Percentiles rank a stretch among this genome's conserved stretches.
These are phyloP conservation scores for Caretta caretta DNA, from an alignment of 2,113 vertebrate genomes.

Conservation along the genomic window DNA sequence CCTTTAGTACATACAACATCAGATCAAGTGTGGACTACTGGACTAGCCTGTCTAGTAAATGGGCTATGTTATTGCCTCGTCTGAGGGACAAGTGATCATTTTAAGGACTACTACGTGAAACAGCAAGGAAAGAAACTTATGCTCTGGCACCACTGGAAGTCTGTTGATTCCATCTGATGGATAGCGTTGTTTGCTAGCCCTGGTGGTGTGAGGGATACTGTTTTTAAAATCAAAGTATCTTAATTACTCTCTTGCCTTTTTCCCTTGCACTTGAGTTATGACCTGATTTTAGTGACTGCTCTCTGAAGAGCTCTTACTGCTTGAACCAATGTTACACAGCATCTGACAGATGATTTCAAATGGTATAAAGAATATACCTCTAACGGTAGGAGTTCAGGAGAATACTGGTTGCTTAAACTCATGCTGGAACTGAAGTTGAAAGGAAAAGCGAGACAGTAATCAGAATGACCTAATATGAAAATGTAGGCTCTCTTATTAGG, in stretches of 20 bases:
- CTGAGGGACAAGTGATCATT: not conserved
- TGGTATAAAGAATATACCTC: conserved; percentile 61
- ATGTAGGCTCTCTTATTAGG: conserved; percentile 66
- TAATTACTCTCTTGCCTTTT: conserved; percentile 2
- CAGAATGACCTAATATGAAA: conserved; percentile 63
- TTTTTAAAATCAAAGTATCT: not conserved
- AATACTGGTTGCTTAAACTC: conserved; percentile 44
- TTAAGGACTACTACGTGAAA: not conserved
- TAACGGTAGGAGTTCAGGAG: conserved; percentile 65
- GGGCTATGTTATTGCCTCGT: not conserved
- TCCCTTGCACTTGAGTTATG: not conserved
- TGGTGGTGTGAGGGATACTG: not conserved
- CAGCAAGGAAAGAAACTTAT: not conserved
- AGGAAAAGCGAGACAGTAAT: conserved; percentile 65
- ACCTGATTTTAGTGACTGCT: conserved; percentile 58
- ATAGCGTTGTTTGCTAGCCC: not conserved
- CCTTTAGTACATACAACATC: not conserved
- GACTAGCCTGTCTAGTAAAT: not conserved
- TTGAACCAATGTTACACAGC: conserved; percentile 35
- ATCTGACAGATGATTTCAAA: conserved; percentile 59
- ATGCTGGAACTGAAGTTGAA: conserved; percentile 62
- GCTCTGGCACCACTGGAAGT: not conserved
- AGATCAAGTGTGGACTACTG: not conserved
- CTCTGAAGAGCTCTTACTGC: conserved; percentile 61
- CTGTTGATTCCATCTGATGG: not conserved